A percentile compares a stretch with the other conserved stretches of the same genome.
phyloP scores from a whole-genome alignment of 2,888 invertebrate genomes.

The Meteorus colon region DNA sequence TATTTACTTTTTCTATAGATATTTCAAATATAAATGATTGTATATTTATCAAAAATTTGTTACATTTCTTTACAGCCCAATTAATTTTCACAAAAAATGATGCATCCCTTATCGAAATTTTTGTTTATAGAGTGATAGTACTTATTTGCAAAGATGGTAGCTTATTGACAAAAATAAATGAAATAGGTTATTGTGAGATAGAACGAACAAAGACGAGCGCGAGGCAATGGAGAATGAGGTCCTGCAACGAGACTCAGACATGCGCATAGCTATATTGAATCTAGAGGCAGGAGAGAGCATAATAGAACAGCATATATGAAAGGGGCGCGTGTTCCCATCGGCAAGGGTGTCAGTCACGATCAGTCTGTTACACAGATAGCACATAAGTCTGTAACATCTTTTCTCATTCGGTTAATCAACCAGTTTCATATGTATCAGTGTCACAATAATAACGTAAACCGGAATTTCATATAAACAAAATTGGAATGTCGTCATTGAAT shows the following conservation, averaged over 20 bases:
- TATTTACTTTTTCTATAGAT: too few relatives aligned
- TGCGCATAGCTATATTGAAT: conserved; percentile 64
- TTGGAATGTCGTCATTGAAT: neutral
- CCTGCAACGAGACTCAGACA: conserved; percentile 56
- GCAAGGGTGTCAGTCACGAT: conserved; percentile 71
- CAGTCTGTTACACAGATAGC: conserved; percentile 70
- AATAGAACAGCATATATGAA: conserved; percentile 50
- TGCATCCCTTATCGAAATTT: too few relatives aligned
- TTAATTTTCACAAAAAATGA: too few relatives aligned
- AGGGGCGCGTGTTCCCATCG: conserved; percentile 68
- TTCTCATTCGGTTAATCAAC: conserved; percentile 42
- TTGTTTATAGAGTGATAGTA: too few relatives aligned
- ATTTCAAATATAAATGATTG: too few relatives aligned
- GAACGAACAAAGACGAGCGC: neutral
- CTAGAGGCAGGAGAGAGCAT: conserved; percentile 51
- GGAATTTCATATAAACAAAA: conserved; percentile 17
- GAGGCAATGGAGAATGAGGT: conserved; percentile 6
- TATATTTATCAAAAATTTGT: too few relatives aligned
- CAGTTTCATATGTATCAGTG: conserved; percentile 19
- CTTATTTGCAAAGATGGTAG: too few relatives aligned
- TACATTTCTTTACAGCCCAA: too few relatives aligned
- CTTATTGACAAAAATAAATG: neutral
- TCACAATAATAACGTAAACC: conserved; percentile 15
- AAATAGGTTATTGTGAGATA: conserved; percentile 27
- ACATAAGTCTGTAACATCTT: conserved; percentile 66